Evolutionary conservation across 2,797 vertebrate genomes (phyloP).

Genomic region (Macroramphosus scolopax): DNA sequence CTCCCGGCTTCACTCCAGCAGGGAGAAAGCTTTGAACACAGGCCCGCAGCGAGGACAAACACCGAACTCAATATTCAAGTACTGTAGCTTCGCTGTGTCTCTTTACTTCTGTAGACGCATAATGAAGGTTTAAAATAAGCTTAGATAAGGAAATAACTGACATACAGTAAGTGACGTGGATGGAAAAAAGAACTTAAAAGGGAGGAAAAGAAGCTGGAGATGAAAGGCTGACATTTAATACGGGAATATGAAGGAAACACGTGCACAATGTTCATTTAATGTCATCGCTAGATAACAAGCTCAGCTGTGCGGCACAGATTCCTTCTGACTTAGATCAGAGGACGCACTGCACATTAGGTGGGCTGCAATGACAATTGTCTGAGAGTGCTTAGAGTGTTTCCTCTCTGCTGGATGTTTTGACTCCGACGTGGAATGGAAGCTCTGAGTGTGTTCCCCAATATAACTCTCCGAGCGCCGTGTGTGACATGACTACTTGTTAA

Average conservation of each 20-base stretch:
- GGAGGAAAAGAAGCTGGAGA: too few species aligned
- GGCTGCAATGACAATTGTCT: slow-evolving; percentile 46
- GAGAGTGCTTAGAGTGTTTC: slow-evolving; percentile 53
- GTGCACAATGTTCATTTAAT: slow-evolving; percentile 21
- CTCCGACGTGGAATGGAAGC: slow-evolving; percentile 51
- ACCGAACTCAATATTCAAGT: slow-evolving; percentile 36
- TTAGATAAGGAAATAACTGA: slow-evolving; percentile 8
- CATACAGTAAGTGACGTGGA: neutral
- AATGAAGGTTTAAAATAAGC: slow-evolving; percentile 15
- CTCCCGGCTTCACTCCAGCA: slow-evolving; percentile 52
- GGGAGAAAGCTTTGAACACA: slow-evolving; percentile 30
- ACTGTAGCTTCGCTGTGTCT: slow-evolving; percentile 2
- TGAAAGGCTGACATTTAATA: slow-evolving; percentile 18
- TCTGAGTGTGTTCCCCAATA: slow-evolving; percentile 67
- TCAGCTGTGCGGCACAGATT: slow-evolving; percentile 60
- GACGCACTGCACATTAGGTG: slow-evolving; percentile 33
- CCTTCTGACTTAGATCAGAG: slow-evolving; percentile 50
- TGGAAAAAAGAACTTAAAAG: slow-evolving; percentile 1
- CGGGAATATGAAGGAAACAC: slow-evolving; percentile 20
- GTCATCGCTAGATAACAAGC: slow-evolving; percentile 46
- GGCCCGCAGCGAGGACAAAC: slow-evolving; percentile 38
- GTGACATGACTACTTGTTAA: slow-evolving; percentile 71
- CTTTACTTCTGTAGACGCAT: slow-evolving; percentile 3
- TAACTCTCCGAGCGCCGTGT: slow-evolving; percentile 61
- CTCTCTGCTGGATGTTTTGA: slow-evolving; percentile 66